Evolutionary conservation across 2,797 vertebrate genomes (phyloP).

Genomic region (Lerista edwardsae): DNA sequence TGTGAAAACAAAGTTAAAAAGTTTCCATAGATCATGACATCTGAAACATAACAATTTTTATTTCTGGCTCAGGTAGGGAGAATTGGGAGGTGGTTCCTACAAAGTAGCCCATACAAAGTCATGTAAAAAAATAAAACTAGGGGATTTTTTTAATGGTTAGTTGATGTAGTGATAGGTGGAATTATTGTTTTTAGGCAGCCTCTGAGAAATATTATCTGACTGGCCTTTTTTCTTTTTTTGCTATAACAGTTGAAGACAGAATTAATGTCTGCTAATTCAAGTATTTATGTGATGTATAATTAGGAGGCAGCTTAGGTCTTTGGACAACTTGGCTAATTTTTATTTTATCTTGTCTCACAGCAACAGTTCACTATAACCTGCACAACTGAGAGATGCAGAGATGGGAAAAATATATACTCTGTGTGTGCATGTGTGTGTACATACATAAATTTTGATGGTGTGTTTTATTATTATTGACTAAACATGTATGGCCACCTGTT

Average conservation of each 20-base stretch:
- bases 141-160: background rate
- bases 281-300: conserved; percentile 28
- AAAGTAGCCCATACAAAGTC: background rate
- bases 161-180: conserved; percentile 25
- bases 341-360: conserved; percentile 18
- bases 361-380: conserved; percentile 15
- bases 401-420: conserved; percentile 11
- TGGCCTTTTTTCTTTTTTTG: conserved; percentile 18
- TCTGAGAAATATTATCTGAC: conserved; percentile 33
- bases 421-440: too few relatives aligned
- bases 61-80: background rate
- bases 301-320: conserved; percentile 16
- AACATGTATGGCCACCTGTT: background rate
- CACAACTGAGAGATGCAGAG: conserved; percentile 2
- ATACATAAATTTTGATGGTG: too few relatives aligned
- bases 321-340: conserved; percentile 8
- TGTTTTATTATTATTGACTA: background rate
- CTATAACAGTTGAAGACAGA: conserved; percentile 23
- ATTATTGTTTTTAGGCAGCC: conserved; percentile 5
- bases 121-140: background rate
- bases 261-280: background rate
- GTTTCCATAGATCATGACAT: background rate
- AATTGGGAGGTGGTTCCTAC: background rate
- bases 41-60: conserved; percentile 2
- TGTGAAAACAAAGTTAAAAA: background rate